phyloP scores from a whole-genome alignment of 2,113 vertebrate genomes.

The Noturus placidus region DNA sequence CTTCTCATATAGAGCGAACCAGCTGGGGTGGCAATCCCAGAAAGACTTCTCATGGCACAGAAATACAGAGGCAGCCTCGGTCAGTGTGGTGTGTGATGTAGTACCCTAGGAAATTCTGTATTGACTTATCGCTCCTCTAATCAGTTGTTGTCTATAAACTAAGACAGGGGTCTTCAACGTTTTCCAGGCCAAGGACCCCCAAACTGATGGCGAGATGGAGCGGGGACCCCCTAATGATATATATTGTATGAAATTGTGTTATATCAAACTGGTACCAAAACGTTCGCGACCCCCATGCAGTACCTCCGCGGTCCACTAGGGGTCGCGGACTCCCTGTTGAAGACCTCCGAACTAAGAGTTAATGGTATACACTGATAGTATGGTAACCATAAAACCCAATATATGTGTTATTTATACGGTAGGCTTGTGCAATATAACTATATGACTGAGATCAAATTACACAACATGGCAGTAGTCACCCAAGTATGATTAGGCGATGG shows the following conservation, averaged over 20 bases:
- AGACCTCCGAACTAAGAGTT: not conserved
- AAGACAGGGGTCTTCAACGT: no score
- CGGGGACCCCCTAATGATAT: no score
- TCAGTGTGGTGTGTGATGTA: not conserved
- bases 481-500: not conserved
- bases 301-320: no score
- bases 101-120: not conserved
- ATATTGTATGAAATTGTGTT: no score
- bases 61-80: not conserved
- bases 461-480: not conserved
- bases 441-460: not conserved
- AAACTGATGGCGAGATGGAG: no score
- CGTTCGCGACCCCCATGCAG: no score
- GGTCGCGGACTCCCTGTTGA: no score
- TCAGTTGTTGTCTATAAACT: not conserved
- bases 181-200: no score
- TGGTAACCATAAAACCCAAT: not conserved
- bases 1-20: slow-evolving; percentile 17
- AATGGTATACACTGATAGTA: not conserved
- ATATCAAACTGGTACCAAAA: no score
- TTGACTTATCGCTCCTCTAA: not conserved
- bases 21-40: slow-evolving; percentile 22
- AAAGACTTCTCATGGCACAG: slow-evolving; percentile 12
- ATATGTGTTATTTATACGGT: not conserved
- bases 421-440: not conserved